Evolutionary conservation across 2,888 invertebrate genomes (phyloP).

Genomic region (Zelleria hepariella): DNA sequence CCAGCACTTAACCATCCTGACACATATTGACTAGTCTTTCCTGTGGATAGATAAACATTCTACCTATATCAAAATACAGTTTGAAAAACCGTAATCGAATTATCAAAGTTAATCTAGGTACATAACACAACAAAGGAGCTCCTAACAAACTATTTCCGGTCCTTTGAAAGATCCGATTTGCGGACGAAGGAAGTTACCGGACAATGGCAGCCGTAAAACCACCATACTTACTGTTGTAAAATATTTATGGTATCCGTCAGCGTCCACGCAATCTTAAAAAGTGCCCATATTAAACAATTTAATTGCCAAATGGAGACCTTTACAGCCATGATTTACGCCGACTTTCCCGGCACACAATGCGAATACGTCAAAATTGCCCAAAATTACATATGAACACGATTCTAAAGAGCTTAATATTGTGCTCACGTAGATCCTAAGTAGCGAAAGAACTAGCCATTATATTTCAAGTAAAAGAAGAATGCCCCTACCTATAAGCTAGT

Average conservation of each 20-base stretch:
- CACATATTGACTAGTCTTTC: too few species aligned
- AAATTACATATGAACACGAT: neutral
- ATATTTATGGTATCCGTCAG: constrained; percentile 35
- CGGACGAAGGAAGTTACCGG: constrained; percentile 38
- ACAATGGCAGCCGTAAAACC: constrained; percentile 35
- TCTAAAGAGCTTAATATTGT: neutral
- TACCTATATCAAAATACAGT: neutral
- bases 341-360: constrained; percentile 17
- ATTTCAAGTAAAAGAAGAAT: too few species aligned
- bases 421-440: too few species aligned
- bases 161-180: constrained; percentile 24
- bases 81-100: neutral
- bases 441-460: too few species aligned
- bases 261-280: constrained; percentile 24
- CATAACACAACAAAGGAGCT: constrained; percentile 17
- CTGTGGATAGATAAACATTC: too few species aligned
- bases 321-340: constrained; percentile 30
- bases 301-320: constrained; percentile 37
- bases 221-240: constrained; percentile 38
- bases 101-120: constrained; percentile 4
- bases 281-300: constrained; percentile 31
- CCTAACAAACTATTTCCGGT: constrained; percentile 48
- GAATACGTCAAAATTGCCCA: constrained; percentile 6
- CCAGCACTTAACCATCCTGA: too few species aligned
- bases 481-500: too few species aligned